These are phyloP conservation scores for Heterodera carotae DNA, from an alignment of 1,140 invertebrate species.

Conservation along the genomic window DNA sequence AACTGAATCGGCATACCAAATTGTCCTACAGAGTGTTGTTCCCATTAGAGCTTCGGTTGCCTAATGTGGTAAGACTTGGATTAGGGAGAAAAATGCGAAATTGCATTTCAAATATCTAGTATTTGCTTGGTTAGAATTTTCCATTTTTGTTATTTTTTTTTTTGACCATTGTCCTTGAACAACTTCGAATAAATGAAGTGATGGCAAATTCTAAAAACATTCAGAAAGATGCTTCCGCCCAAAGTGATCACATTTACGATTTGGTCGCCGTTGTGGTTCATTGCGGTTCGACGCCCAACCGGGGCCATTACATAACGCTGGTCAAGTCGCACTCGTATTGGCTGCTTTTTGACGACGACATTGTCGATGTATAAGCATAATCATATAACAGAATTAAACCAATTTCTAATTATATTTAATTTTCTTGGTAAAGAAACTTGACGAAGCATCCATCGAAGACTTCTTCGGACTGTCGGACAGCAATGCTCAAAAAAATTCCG, in stretches of 20 bases:
- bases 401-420: neutral
- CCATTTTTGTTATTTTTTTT: no score
- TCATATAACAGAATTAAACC: conserved; percentile 8
- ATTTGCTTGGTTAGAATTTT: no score
- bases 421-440: conserved; percentile 81
- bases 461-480: conserved; percentile 88
- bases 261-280: conserved; percentile 97
- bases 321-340: conserved; percentile 98
- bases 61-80: conserved; percentile 82
- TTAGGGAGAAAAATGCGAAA: neutral
- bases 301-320: conserved; percentile 99
- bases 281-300: conserved; percentile 95
- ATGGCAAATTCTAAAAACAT: neutral
- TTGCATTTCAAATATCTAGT: no score
- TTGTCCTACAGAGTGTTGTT: conserved; percentile 98
- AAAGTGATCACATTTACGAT: conserved; percentile 95
- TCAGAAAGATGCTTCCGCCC: conserved; percentile 34
- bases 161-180: no score
- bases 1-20: conserved; percentile 96
- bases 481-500: conserved; percentile 84
- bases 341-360: conserved; percentile 98
- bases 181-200: no score
- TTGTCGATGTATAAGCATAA: conserved; percentile 98
- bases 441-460: conserved; percentile 96
- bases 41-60: conserved; percentile 91